phyloP scores from a whole-genome alignment of 2,888 invertebrate species.

The Apoda limacodes region DNA sequence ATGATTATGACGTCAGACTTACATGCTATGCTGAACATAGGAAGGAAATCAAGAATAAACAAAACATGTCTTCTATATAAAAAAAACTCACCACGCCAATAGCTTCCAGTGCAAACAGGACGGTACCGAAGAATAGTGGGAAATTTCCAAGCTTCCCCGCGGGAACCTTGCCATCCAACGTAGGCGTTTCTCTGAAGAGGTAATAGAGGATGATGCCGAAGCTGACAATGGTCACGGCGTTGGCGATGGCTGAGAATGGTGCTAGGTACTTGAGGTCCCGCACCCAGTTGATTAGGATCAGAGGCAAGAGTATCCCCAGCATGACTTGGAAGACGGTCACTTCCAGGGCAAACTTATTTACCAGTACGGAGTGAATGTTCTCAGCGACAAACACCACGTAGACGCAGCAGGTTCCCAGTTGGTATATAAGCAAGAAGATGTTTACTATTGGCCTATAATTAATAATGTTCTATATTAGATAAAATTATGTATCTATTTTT shows the following conservation, averaged over 20 bases:
- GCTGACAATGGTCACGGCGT: constrained; percentile 83
- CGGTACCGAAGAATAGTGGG: constrained; percentile 96
- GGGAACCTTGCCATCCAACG: constrained; percentile 71
- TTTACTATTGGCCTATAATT: constrained; percentile 82
- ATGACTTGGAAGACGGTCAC: constrained; percentile 75
- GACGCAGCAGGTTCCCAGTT: constrained; percentile 96
- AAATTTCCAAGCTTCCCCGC: constrained; percentile 76
- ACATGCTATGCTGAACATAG: too few relatives aligned
- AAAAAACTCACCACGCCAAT: constrained; percentile 82
- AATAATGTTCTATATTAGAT: too few relatives aligned
- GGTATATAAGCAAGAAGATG: constrained; percentile 84
- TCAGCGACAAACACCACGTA: constrained; percentile 94
- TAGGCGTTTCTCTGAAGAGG: constrained; percentile 79
- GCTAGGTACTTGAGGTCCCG: constrained; percentile 88
- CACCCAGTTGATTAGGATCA: constrained; percentile 85
- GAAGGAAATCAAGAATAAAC: background rate
- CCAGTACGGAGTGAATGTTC: constrained; percentile 79
- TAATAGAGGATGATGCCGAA: constrained; percentile 90
- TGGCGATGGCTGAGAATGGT: constrained; percentile 91
- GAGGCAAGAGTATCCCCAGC: constrained; percentile 77
- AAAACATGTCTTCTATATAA: too few relatives aligned
- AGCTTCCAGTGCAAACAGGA: constrained; percentile 95
- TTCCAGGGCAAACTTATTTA: constrained; percentile 56
- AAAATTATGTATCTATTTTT: too few relatives aligned
- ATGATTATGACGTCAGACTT: too few relatives aligned